phyloP scores from a whole-genome alignment of 1,140 invertebrate species.

The Notospermus geniculatus region DNA sequence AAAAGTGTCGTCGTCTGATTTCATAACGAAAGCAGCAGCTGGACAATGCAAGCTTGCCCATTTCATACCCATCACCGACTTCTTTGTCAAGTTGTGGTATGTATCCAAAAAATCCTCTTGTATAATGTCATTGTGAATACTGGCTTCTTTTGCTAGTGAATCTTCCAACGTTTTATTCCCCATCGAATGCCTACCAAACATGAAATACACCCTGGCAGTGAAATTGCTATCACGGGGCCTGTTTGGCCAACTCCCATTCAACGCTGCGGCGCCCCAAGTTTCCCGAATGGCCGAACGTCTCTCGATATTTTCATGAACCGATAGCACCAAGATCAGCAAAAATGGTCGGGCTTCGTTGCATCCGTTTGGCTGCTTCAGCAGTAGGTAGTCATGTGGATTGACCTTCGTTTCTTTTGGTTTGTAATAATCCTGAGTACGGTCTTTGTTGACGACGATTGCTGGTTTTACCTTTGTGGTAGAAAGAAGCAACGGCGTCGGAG shows the following conservation, averaged over 20 bases:
- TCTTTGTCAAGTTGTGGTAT: constrained; percentile 82
- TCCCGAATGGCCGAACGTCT: constrained; percentile 25
- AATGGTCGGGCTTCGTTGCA: no score
- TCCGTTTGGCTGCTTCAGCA: no score
- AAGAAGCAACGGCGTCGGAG: no score
- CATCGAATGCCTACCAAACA: constrained; percentile 11
- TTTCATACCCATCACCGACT: constrained; percentile 78
- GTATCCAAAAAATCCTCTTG: constrained; percentile 76
- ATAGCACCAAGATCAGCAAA: neutral
- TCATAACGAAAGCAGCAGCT: constrained; percentile 59
- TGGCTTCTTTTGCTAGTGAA: neutral
- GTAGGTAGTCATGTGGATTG: no score
- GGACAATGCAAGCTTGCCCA: constrained; percentile 68
- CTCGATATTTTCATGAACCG: neutral
- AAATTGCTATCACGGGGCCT: constrained; percentile 7
- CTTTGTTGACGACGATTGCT: no score
- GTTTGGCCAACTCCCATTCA: no score
- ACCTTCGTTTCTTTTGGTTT: no score
- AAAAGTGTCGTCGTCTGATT: constrained; percentile 60
- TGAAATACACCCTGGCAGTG: constrained; percentile 20
- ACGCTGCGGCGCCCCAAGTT: constrained; percentile 30
- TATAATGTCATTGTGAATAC: constrained; percentile 64
- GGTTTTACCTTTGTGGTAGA: no score
- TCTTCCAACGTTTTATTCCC: neutral
- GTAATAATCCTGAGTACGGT: no score